Evolutionary conservation across 2,797 vertebrate genomes (phyloP).

Genomic region (Chromobotia macracanthus): DNA sequence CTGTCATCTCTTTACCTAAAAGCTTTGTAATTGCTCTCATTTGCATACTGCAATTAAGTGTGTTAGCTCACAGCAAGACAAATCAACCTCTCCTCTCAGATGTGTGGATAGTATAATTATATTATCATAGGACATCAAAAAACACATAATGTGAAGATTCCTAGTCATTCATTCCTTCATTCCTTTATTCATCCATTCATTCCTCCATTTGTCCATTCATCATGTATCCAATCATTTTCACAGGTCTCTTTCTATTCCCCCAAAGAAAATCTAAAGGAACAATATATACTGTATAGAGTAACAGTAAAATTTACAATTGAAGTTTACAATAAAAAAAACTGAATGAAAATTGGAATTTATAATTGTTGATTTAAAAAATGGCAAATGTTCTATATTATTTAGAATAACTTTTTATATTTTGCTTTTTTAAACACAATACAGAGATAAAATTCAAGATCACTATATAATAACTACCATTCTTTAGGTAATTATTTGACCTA

Average conservation of each 20-base stretch:
- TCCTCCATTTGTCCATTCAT: constrained; percentile 33
- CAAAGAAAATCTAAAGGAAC: neutral
- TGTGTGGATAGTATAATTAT: constrained; percentile 80
- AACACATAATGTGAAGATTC: constrained; percentile 74
- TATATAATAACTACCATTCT: neutral
- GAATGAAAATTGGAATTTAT: neutral
- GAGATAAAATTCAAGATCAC: neutral
- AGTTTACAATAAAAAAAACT: neutral
- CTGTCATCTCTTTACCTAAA: constrained; percentile 99
- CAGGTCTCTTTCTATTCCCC: neutral
- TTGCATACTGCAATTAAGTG: constrained; percentile 99
- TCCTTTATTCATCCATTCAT: constrained; percentile 36
- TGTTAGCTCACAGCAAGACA: constrained; percentile 98
- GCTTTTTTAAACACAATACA: neutral
- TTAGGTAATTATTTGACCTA: neutral
- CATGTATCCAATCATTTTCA: constrained; percentile 4
- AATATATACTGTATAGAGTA: neutral
- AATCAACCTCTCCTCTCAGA: constrained; percentile 91
- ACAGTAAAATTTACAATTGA: neutral
- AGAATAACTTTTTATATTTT: neutral
- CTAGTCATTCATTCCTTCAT: constrained; percentile 44
- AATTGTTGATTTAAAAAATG: neutral
- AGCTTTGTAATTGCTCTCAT: constrained; percentile 99
- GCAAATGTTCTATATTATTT: neutral
- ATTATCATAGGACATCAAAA: constrained; percentile 79